Conservation (phyloP, 2,797 vertebrate genomes). For the Uromys caudimaculatus region DNA sequence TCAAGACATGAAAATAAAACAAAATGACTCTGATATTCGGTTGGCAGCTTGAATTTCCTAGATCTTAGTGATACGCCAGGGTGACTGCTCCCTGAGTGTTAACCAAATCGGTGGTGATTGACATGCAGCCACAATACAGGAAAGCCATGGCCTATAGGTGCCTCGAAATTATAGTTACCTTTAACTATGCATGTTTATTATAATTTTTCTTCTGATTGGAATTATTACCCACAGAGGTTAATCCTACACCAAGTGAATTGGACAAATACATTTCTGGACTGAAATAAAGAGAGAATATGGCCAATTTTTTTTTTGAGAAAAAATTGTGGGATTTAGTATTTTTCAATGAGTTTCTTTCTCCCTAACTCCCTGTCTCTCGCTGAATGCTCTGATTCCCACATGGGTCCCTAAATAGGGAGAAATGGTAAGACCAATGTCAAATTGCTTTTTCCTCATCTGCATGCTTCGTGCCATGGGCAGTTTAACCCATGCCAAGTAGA, state of each 20-base stretch:
- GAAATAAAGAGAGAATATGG: slow-evolving; percentile 89
- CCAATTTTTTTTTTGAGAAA: slow-evolving; percentile 63
- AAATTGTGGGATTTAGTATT: slow-evolving; percentile 86
- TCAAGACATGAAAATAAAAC: slow-evolving; percentile 58
- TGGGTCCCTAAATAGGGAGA: slow-evolving; percentile 92
- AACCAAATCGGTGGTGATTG: not conserved
- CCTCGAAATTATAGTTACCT: slow-evolving; percentile 63
- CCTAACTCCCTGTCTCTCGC: slow-evolving; percentile 89
- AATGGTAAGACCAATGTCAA: slow-evolving; percentile 90
- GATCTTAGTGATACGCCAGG: slow-evolving; percentile 29
- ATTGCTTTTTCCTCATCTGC: slow-evolving; percentile 89
- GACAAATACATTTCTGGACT: slow-evolving; percentile 82
- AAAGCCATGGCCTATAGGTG: slow-evolving; percentile 34
- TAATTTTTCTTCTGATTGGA: slow-evolving; percentile 67
- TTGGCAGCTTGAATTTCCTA: not conserved
- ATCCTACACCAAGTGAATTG: slow-evolving; percentile 74
- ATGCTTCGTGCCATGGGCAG: slow-evolving; percentile 88
- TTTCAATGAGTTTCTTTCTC: slow-evolving; percentile 91
- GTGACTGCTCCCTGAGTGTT: not conserved
- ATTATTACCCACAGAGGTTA: slow-evolving; percentile 66
- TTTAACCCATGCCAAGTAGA: slow-evolving; percentile 87
- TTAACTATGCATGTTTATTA: slow-evolving; percentile 66
- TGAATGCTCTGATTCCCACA: slow-evolving; percentile 90
- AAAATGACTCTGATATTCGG: slow-evolving; percentile 29
- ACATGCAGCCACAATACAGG: slow-evolving; percentile 45